A percentile compares a stretch with the other conserved stretches of the same genome.
phyloP scores from a whole-genome alignment of 2,888 invertebrate genomes.

The Omphaloscelis lunosa region DNA sequence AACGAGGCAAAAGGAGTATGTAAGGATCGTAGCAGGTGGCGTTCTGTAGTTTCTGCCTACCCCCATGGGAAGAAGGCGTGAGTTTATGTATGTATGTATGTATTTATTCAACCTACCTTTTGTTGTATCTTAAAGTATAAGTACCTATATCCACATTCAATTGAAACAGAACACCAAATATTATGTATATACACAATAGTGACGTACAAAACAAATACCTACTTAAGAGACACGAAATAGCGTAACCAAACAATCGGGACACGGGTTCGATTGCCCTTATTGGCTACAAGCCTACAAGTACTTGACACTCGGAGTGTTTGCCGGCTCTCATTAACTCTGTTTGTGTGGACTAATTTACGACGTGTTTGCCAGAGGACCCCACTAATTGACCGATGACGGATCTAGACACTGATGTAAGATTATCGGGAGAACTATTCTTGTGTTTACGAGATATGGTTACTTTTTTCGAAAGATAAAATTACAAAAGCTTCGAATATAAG shows the following conservation, averaged over 20 bases:
- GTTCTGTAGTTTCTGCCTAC: too few species aligned
- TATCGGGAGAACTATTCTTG: slow-evolving; percentile 51
- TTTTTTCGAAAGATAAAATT: not conserved
- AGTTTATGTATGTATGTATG: too few species aligned
- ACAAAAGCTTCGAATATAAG: too few species aligned
- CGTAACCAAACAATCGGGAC: slow-evolving; percentile 84
- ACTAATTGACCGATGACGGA: slow-evolving; percentile 84
- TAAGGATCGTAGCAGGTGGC: too few species aligned
- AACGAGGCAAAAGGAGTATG: too few species aligned
- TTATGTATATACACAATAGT: slow-evolving; percentile 33
- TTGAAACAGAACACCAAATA: slow-evolving; percentile 28
- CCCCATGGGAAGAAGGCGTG: too few species aligned
- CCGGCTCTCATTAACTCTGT: slow-evolving; percentile 86
- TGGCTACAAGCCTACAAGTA: slow-evolving; percentile 87
- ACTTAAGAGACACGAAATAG: slow-evolving; percentile 72
- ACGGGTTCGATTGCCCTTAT: slow-evolving; percentile 83
- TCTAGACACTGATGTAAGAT: slow-evolving; percentile 68
- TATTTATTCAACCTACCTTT: slow-evolving; percentile 2
- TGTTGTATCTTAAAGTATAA: not conserved
- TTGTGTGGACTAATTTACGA: slow-evolving; percentile 89
- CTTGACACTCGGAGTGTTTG: slow-evolving; percentile 85
- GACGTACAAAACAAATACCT: slow-evolving; percentile 77
- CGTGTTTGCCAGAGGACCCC: slow-evolving; percentile 83
- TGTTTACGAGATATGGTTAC: not conserved
- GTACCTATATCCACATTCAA: slow-evolving; percentile 2